Conservation (phyloP, 2,888 invertebrate genomes). For the Crematogaster levior region DNA sequence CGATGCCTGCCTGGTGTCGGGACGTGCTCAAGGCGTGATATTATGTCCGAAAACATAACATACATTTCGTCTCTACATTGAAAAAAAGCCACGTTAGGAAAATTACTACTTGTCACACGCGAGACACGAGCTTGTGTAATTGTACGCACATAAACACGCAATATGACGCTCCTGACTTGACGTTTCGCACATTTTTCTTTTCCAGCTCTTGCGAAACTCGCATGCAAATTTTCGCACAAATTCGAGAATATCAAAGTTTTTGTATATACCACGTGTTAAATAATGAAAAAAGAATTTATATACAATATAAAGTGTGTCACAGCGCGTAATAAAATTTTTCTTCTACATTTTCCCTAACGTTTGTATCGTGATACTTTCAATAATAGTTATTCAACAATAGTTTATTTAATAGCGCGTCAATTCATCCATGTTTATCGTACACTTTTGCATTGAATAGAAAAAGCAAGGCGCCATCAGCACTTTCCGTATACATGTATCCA, state of each 20-base stretch:
- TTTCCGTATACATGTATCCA: neutral
- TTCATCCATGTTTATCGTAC: neutral
- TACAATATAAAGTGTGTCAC: neutral
- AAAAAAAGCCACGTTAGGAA: neutral
- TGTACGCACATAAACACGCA: neutral
- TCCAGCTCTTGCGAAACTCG: neutral
- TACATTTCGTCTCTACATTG: neutral
- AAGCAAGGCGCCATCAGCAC: neutral
- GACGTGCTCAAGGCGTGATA: neutral
- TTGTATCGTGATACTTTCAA: neutral
- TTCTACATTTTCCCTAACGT: neutral
- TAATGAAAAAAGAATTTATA: neutral
- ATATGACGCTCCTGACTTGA: neutral
- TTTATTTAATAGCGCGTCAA: neutral
- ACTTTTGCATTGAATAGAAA: neutral
- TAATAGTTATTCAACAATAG: too few species aligned
- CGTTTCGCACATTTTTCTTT: neutral
- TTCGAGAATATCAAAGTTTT: neutral
- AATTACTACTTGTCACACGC: slow-evolving; percentile 17
- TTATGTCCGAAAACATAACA: slow-evolving; percentile 5
- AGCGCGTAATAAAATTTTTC: too few species aligned
- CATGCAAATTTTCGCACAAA: slow-evolving; percentile 8
- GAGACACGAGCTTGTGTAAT: neutral
- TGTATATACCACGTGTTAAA: neutral
- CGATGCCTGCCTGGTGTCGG: neutral